Conservation (phyloP, 2,113 vertebrate genomes). For the Ageneiosus marmoratus region DNA sequence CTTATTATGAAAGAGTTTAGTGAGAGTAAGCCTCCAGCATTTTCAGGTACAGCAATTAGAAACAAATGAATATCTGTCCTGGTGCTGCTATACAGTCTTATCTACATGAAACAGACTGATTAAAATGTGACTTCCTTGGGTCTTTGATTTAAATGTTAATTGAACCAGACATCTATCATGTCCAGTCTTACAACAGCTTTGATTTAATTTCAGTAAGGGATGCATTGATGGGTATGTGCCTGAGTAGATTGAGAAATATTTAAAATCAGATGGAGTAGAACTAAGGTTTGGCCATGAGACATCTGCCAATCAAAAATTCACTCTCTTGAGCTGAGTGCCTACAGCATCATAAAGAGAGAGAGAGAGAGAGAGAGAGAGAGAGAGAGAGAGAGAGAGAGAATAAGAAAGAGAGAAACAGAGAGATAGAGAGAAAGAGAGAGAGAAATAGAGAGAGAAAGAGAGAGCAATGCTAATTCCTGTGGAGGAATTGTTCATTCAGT, state of each 20-base stretch:
- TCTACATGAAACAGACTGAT: not conserved
- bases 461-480: not conserved
- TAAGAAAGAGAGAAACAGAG: too few relatives aligned
- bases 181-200: not conserved
- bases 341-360: not conserved
- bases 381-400: not conserved
- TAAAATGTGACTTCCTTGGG: not conserved
- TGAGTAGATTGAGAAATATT: not conserved
- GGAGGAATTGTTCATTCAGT: not conserved
- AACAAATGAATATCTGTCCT: not conserved
- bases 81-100: not conserved
- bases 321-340: not conserved
- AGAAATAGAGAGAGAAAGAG: not conserved
- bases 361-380: not conserved
- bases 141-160: not conserved
- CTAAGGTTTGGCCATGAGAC: not conserved
- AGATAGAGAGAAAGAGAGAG: not conserved
- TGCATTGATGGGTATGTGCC: not conserved
- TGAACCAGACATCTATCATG: not conserved
- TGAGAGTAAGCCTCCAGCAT: not conserved
- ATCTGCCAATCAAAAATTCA: not conserved
- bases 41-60: not conserved
- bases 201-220: not conserved
- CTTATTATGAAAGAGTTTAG: not conserved
- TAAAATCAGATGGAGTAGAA: not conserved